Base-by-base conservation (phyloP, 2,888 invertebrate genomes). In the Monopis laevigella region DNA sequence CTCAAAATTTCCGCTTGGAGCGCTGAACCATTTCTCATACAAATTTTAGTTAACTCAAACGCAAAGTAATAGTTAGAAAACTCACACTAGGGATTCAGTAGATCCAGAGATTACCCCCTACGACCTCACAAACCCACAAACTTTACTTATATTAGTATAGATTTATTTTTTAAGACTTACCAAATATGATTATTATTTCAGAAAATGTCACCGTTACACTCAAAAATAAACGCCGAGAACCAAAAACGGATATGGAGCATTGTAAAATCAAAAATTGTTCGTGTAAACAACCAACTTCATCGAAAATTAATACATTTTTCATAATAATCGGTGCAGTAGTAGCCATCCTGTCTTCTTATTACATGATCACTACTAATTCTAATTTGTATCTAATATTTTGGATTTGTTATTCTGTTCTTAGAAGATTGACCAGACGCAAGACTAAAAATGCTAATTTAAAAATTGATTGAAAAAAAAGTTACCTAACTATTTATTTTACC, bases 351-450 rank as follows among this genome's bases (percentile, higher is more conserved):
- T 73, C 72, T 0, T 61, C 66, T 0, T 80, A 74, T 35, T 45
- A 75, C 51, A 65, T 77, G 14, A 52, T 77, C 1, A 62, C 59
- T 8, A 68, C 70, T 0, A 66, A 77, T 40, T 74, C 78, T 0
- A 70, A 68, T 13, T 42, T 77, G 3, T 80, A 74, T 41, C 52
- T 80, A 8, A 51, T 74, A 8, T 75, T 77, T 46, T 80, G 78
- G 78, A 52, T 80, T 2, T 52, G 54, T 19, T 80, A 70, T 44
- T 77, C 78, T 0, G 58, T 77, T 1, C 49, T 75, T 0, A 60
- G 78, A 43, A 54, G 73, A 32, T 51, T 71, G 53, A 62, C 17
- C 4, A 11, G 32, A 17, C 10, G 13, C n/a, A 32, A 32, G 14
- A 32, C n/a, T n/a, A n/a, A n/a, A n/a, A n/a, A 24, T 24, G 7